Evolutionary conservation across 2,113 vertebrate species (phyloP).

Genomic region (Lathamus discolor): DNA sequence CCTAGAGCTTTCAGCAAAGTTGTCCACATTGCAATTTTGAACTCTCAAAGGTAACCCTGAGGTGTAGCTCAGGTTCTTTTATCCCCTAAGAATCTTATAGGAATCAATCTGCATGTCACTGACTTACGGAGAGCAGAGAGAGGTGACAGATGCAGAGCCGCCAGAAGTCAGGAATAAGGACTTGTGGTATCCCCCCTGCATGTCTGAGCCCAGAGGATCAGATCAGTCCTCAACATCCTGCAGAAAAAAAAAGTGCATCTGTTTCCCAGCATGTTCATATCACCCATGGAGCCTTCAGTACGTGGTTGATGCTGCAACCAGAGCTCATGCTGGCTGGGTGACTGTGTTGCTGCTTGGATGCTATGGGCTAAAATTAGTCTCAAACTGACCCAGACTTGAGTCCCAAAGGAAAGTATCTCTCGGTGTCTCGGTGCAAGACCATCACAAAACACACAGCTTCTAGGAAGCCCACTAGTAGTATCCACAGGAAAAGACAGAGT

Average conservation of each 20-base stretch:
- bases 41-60: conserved; percentile 24
- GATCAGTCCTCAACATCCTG: not conserved
- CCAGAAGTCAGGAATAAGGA: conserved; percentile 1
- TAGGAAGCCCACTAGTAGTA: not conserved
- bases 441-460: not conserved
- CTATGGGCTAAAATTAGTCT: not conserved
- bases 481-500: not conserved
- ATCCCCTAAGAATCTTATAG: not conserved
- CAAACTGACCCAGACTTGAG: not conserved
- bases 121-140: not conserved
- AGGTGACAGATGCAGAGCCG: not conserved
- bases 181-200: not conserved
- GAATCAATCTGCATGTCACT: not conserved
- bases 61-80: not conserved
- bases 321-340: not conserved
- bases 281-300: not conserved
- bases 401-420: not conserved
- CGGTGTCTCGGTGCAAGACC: not conserved
- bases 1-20: conserved; percentile 35
- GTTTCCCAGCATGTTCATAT: not conserved
- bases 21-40: not conserved
- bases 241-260: not conserved
- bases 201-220: not conserved
- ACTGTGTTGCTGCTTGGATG: not conserved
- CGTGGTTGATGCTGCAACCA: not conserved